phyloP scores from a whole-genome alignment of 1,140 invertebrate species.

The Drosophila pandora region DNA sequence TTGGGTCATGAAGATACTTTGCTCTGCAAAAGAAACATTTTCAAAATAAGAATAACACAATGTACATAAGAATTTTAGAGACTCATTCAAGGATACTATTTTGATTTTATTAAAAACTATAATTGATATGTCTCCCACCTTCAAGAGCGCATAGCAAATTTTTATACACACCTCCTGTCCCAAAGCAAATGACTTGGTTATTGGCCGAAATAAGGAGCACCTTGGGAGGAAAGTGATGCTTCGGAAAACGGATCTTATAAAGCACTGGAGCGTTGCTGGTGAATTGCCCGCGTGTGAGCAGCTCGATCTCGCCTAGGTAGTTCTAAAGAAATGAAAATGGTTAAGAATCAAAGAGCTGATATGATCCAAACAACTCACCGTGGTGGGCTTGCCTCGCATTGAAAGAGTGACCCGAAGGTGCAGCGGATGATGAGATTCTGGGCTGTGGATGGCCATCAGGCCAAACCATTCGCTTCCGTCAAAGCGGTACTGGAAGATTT shows the following conservation, averaged over 20 bases:
- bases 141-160: neutral
- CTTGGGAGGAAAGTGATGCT: constrained; percentile 74
- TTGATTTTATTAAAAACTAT: too few species aligned
- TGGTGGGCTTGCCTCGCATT: constrained; percentile 78
- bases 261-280: constrained; percentile 56
- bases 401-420: constrained; percentile 77
- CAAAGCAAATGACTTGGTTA: constrained; percentile 74
- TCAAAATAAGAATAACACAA: too few species aligned
- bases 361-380: constrained; percentile 44
- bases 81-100: too few species aligned
- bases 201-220: constrained; percentile 70
- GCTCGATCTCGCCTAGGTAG: constrained; percentile 78
- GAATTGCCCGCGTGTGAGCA: constrained; percentile 74
- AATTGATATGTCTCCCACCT: too few species aligned
- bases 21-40: constrained; percentile 43
- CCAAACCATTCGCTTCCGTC: constrained; percentile 80
- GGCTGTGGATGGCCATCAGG: constrained; percentile 68
- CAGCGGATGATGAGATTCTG: constrained; percentile 53
- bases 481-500: constrained; percentile 79
- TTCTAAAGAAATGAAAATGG: constrained; percentile 40
- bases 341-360: neutral
- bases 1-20: constrained; percentile 79
- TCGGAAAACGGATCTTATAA: constrained; percentile 78
- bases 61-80: too few species aligned
- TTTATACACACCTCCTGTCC: constrained; percentile 55